Base-by-base conservation (phyloP, 2,888 invertebrate genomes). In the Xiphydria camelus region DNA sequence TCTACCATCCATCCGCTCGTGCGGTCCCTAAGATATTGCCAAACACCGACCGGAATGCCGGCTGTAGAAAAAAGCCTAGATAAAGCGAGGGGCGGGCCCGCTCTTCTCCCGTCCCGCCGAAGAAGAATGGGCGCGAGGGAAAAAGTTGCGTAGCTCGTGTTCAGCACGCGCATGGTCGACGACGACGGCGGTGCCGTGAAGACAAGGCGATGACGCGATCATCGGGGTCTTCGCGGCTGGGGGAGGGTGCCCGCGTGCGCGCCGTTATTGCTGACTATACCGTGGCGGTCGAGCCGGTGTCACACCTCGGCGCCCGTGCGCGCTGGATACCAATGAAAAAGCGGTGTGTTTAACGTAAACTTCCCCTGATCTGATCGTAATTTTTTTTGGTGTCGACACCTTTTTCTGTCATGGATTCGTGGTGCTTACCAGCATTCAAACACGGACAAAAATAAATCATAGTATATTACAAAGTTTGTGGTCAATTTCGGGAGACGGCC, bases 121-220 rank as follows among this genome's bases (percentile, higher is more conserved):
- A 21, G 34, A 32, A 38, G 36, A 46, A 46, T 33, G 42, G 21
- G 18, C 9, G 26, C 20, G 14, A 34, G 29, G 33, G 33, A 41
- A 47, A 19, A 57, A 52, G 52, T 51, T 47, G 32, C 44, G 53
- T 43, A 51, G 58, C 66, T 62, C 64, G 64, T 66, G 66, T 61
- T 56, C 40, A 59, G 60, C 66, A 67, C 66, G 63, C 65, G 65
- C 59, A 49, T 6, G 7, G n/a, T n/a, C n/a, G n/a, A n/a, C n/a
- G n/a, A n/a, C n/a, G 33, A 18, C 15, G 10, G 2, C 15, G 23
- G 33, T 17, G 33, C 14, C 33, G 34, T n/a, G 34, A 34, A 34
- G 34, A 34, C 4, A 15, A 4, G 34, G 34, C 29, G 29, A 29
- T 12, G 14, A 29, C 29, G 29, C n/a, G n/a, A n/a, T n/a, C n/a